These are phyloP conservation scores for Dryoscopus gambensis DNA, from an alignment of 2,113 vertebrate species.

Conservation along the genomic window DNA sequence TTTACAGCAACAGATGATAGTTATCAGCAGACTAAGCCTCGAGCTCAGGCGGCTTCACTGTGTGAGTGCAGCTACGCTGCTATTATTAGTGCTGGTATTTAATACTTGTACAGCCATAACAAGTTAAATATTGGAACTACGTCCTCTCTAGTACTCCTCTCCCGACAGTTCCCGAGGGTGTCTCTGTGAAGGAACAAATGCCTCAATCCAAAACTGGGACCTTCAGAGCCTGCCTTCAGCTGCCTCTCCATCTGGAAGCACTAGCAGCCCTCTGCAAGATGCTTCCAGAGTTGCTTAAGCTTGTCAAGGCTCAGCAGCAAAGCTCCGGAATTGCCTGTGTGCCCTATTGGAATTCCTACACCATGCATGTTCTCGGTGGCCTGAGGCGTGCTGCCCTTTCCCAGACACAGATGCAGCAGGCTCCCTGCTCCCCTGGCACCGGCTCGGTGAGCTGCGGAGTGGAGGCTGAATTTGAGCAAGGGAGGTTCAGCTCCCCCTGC, in stretches of 20 bases:
- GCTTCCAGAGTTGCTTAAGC: not conserved
- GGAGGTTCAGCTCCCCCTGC: not conserved
- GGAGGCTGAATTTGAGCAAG: not conserved
- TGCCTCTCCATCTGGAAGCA: not conserved
- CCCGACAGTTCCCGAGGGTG: not conserved
- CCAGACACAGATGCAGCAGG: accelerated
- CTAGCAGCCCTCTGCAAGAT: not conserved
- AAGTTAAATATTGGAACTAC: not conserved
- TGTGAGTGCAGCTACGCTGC: not conserved
- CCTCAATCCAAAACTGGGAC: not conserved
- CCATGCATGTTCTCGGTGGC: accelerated
- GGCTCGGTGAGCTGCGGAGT: accelerated
- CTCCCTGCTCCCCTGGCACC: not conserved
- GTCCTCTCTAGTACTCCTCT: not conserved
- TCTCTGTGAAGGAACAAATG: not conserved
- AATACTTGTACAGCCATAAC: not conserved
- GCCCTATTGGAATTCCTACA: not conserved
- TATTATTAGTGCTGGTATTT: constrained; percentile 31
- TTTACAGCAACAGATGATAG: not conserved
- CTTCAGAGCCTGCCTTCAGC: not conserved
- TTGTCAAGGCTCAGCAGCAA: not conserved
- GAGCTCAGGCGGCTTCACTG: not conserved
- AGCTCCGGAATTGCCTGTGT: not conserved
- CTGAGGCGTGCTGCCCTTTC: not conserved
- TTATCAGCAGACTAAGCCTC: not conserved